A percentile compares a stretch with the other conserved stretches of the same genome.
Conservation (phyloP, 2,113 vertebrate species). For the Epinephelus fuscoguttatus region DNA sequence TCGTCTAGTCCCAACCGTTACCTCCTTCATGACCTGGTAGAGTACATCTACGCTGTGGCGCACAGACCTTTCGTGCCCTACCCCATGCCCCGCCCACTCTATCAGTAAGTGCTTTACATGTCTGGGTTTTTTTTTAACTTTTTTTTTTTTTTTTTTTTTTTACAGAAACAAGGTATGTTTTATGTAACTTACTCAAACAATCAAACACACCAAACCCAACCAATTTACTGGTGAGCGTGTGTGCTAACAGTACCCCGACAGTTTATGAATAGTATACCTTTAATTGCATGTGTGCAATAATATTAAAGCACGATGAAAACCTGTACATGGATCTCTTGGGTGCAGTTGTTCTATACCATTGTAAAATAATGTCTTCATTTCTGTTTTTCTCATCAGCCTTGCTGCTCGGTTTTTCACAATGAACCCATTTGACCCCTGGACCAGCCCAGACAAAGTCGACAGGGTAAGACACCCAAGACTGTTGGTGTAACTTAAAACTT, state of each 20-base stretch:
- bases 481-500: not conserved
- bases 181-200: not conserved
- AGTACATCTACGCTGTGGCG: conserved; percentile 87
- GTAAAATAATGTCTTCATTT: not conserved
- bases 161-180: not conserved
- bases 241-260: too few species aligned
- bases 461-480: conserved; percentile 82
- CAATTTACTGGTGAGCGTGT: too few species aligned
- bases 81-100: conserved; percentile 89
- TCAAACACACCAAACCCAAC: not conserved
- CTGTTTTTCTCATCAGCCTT: conserved; percentile 81
- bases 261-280: not conserved
- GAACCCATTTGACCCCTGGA: conserved; percentile 93
- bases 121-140: too few species aligned
- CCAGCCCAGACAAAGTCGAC: conserved; percentile 92
- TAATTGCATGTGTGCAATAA: not conserved
- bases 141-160: not conserved
- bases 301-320: not conserved
- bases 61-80: conserved; percentile 88
- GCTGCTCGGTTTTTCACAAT: conserved; percentile 87
- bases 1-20: conserved; percentile 90
- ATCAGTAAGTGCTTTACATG: conserved; percentile 85
- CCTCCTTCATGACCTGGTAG: conserved; percentile 91
- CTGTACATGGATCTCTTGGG: not conserved
- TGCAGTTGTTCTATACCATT: not conserved